phyloP scores from a whole-genome alignment of 2,113 vertebrate species.

The Brachionichthys hirsutus region DNA sequence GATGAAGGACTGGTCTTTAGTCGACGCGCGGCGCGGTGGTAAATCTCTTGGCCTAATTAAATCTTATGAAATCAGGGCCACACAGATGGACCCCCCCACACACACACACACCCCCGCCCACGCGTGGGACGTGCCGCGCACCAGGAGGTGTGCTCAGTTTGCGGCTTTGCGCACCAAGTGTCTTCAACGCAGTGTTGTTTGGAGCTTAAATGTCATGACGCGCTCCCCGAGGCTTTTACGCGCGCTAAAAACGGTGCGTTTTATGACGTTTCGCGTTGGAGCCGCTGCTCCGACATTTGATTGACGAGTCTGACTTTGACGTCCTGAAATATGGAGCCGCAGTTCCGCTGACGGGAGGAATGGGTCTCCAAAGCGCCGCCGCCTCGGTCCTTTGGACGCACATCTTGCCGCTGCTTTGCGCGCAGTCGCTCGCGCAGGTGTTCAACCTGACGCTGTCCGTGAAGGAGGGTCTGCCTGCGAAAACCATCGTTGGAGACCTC shows the following conservation, averaged over 20 bases:
- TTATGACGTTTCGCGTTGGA: background rate
- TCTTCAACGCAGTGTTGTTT: no score
- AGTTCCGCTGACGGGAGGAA: conserved; percentile 14
- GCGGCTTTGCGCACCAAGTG: no score
- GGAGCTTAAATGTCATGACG: no score
- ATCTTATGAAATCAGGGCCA: conserved; percentile 41
- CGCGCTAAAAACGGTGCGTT: conserved; percentile 21
- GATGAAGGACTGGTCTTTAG: no score
- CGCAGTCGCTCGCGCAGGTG: conserved; percentile 74
- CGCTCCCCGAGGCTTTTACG: no score
- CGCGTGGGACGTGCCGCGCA: conserved; percentile 25
- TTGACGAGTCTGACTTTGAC: background rate
- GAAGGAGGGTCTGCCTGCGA: conserved; percentile 85
- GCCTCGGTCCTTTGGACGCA: conserved; percentile 31
- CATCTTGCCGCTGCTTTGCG: conserved; percentile 46
- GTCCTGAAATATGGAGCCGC: conserved; percentile 29
- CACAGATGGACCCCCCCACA: conserved; percentile 58
- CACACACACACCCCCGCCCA: no score
- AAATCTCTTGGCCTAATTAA: conserved; percentile 54
- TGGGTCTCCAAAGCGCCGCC: conserved; percentile 20
- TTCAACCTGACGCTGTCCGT: conserved; percentile 83
- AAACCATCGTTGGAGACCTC: conserved; percentile 86
- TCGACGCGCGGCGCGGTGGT: no score
- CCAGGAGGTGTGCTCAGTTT: conserved; percentile 45
- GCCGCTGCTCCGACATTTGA: conserved; percentile 21